Base-by-base conservation (phyloP, 2,113 vertebrate species). In the Labeo rohita region DNA sequence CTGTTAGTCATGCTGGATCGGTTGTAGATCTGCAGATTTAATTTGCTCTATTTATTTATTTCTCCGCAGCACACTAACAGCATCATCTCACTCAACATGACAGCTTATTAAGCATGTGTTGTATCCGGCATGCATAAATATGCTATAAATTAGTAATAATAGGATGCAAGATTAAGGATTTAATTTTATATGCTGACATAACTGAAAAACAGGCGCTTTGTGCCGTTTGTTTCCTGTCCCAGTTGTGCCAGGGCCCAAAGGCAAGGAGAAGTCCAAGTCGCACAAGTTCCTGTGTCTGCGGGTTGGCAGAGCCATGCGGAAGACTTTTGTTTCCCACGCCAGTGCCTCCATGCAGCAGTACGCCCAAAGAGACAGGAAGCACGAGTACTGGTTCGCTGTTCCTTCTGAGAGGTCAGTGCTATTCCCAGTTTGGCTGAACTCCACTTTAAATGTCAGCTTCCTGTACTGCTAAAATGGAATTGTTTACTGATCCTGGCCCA, bases 311-410 rank as follows among this genome's bases (percentile, higher is more conserved):
- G 98, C 98, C 87, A 99, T 99, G 98, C 96, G 97, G 92, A 99
- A 99, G 95, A 99, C 98, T 0, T 99, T 99, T 89, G 94, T 99
- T 87, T 99, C 98, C 0, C 97, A 98, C 56, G 98, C 98, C 93
- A 99, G 97, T 87, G 98, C 98, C 5, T 96, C 96, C 72, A 99
- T 99, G 98, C 98, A 99, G 13, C 98, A 99, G 88, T 99, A 99
- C 68, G 98, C 98, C 59, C 98, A 99, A 90, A 96, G 96, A 91
- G 97, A 99, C 91, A 97, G 97, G 92, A 99, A 99, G 80, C 98
- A 99, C 0, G 97, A 99, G 85, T 99, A 99, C 89, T 99, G 98
- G 98, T 99, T 99, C 90, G 95, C 97, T 68, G 97, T 99, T 80
- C 98, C 98, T 0, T 96, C 97, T 76, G 98, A 99, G 94, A 98